Conservation (phyloP, 1,140 invertebrate species). For the Trigoniulus corallinus region DNA sequence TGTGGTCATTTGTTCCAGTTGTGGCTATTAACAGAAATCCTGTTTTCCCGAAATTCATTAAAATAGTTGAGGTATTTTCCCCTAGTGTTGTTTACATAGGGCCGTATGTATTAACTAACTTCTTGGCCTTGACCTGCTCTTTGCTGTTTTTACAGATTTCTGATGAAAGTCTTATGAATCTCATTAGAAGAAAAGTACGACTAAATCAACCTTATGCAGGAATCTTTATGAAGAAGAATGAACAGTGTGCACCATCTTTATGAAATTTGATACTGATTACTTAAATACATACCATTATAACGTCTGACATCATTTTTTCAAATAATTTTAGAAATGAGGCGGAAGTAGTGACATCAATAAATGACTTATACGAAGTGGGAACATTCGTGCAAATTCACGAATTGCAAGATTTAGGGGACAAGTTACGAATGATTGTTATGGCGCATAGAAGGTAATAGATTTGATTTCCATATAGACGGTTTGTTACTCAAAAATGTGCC, state of each 20-base stretch:
- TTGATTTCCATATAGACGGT: background rate
- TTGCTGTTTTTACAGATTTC: conserved; percentile 45
- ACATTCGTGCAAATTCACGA: conserved; percentile 98
- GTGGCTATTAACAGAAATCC: conserved; percentile 88
- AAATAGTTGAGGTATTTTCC: conserved; percentile 73
- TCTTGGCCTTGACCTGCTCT: conserved; percentile 39
- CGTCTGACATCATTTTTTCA: no score
- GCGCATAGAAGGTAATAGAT: conserved; percentile 67
- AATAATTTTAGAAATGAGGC: conserved; percentile 63
- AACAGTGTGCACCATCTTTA: conserved; percentile 41
- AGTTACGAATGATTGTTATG: conserved; percentile 79
- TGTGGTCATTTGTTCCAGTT: conserved; percentile 88
- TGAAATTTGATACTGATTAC: conserved; percentile 3
- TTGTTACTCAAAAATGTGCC: background rate
- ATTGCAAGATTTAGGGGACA: conserved; percentile 86
- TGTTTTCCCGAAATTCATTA: conserved; percentile 95
- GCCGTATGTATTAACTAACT: no score
- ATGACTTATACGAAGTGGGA: conserved; percentile 80
- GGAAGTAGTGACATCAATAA: conserved; percentile 68
- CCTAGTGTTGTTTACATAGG: background rate
- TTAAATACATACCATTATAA: no score
- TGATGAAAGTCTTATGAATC: conserved; percentile 70
- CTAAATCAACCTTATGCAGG: conserved; percentile 95
- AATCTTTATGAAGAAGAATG: conserved; percentile 86
- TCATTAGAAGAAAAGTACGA: conserved; percentile 85